phyloP scores from a whole-genome alignment of 1,140 invertebrate genomes.

The Apolygus lucorum region DNA sequence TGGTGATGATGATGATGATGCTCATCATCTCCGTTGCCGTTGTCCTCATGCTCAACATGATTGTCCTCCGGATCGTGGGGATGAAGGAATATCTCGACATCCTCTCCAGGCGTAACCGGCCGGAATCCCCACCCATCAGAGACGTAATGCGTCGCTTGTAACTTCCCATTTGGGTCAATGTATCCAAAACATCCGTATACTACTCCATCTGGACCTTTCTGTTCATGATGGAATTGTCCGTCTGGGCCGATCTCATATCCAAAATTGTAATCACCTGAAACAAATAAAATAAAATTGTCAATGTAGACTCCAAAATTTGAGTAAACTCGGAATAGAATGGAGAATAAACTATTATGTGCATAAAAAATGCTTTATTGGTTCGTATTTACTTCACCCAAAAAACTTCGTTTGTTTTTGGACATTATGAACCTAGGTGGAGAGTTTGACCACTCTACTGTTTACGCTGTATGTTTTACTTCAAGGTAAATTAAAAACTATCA shows the following conservation, averaged over 20 bases:
- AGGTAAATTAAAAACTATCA: too few relatives aligned
- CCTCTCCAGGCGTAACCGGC: conserved; percentile 54
- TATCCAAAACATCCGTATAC: conserved; percentile 72
- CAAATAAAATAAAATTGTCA: conserved; percentile 8
- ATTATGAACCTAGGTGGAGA: too few relatives aligned
- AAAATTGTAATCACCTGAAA: conserved; percentile 30
- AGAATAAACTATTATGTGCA: too few relatives aligned
- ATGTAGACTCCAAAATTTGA: too few relatives aligned
- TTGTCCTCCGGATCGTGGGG: conserved; percentile 31
- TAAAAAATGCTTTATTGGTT: too few relatives aligned
- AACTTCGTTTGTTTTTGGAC: too few relatives aligned
- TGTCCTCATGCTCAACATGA: conserved; percentile 21
- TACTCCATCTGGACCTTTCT: conserved; percentile 57
- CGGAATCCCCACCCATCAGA: conserved; percentile 68
- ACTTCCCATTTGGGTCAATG: conserved; percentile 54
- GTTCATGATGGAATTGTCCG: conserved; percentile 71
- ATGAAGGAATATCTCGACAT: conserved; percentile 57
- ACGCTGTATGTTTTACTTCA: too few relatives aligned
- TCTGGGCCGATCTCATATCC: conserved; percentile 49
- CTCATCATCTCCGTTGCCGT: conserved; percentile 15
- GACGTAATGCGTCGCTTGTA: conserved; percentile 62
- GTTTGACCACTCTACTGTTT: too few relatives aligned
- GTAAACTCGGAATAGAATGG: too few relatives aligned
- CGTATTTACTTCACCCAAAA: too few relatives aligned
- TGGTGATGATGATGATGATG: conserved; percentile 38